Base-by-base conservation (phyloP, 2,888 invertebrate genomes). In the Salpingus planirostris region DNA sequence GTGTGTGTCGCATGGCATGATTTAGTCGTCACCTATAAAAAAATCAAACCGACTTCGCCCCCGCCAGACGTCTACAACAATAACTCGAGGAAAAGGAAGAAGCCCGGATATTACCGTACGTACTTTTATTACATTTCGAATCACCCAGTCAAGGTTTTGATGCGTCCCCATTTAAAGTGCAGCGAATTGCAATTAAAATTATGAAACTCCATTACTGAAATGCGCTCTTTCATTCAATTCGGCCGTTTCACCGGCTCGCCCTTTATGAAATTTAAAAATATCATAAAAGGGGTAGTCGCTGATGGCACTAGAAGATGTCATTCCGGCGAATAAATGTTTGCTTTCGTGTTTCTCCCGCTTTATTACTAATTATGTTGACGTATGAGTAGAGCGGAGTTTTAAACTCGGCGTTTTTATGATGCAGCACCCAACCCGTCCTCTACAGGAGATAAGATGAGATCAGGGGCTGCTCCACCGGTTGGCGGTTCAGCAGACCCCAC, bases 1-100 rank as follows among this genome's bases (percentile, higher is more conserved):
- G n/a, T n/a, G n/a, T n/a, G n/a, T n/a, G n/a, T n/a, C n/a, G 34
- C 42, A 40, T 42, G 53, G 63, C 64, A 64, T 63, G 57, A 56
- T n/a, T 73, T 23, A 82, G 81, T 85, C 72, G 85, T 87, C 67
- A 85, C 87, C 54, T 88, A 85, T 77, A 87, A 85, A 77, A 82
- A 82, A 64, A 57, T 63, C 49, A 56, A 52, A 34, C 47, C 56
- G n/a, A 38, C 52, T 28, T 40, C 55, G 38, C 55, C 52, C 38
- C 50, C 52, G 40, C 46, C 31, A 8, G 33, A 29, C 30, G 27
- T 13, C 24, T 14, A 42, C 4, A 36, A 24, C 18, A 32, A 42
- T 13, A 44, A 48, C 31, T 42, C 52, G 10, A 41, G 83, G 59
- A 84, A 84, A 66, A 69, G 83, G 57, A 84, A 84, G 66, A 83